phyloP scores from a whole-genome alignment of 1,140 invertebrate genomes.

The Nasonia giraulti region DNA sequence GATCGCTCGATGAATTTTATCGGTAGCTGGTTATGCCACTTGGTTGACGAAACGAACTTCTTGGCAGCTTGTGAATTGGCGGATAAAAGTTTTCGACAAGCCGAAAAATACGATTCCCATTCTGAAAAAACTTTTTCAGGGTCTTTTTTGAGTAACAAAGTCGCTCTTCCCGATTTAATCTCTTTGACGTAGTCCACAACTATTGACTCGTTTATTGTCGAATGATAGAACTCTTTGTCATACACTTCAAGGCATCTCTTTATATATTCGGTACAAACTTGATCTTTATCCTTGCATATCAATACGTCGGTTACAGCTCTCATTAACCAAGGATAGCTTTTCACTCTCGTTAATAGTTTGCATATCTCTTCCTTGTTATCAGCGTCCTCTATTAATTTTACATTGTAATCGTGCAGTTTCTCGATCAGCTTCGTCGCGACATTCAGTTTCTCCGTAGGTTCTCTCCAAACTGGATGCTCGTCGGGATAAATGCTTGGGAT shows the following conservation, averaged over 20 bases:
- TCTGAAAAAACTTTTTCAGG: background rate
- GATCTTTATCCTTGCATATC: background rate
- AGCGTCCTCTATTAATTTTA: background rate
- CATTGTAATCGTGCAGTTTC: background rate
- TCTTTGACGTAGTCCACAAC: background rate
- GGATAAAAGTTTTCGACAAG: background rate
- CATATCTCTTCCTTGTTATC: background rate
- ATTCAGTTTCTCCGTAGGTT: background rate
- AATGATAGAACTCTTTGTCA: background rate
- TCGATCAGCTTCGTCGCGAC: background rate
- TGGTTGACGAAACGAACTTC: background rate
- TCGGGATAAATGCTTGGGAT: conserved; percentile 3
- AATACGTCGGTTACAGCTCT: background rate
- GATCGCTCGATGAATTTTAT: conserved; percentile 55
- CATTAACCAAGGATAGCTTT: conserved; percentile 4
- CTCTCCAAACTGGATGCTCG: background rate
- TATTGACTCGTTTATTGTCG: background rate
- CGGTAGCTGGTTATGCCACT: conserved; percentile 64
- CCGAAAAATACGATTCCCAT: conserved; percentile 6
- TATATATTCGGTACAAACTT: background rate
- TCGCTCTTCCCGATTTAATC: background rate
- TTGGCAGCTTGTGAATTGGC: background rate
- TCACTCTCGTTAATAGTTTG: background rate
- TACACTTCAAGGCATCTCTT: background rate
- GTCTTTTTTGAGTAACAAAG: background rate